phyloP scores from a whole-genome alignment of 2,888 invertebrate genomes.

The Chloroclystis v-ata region DNA sequence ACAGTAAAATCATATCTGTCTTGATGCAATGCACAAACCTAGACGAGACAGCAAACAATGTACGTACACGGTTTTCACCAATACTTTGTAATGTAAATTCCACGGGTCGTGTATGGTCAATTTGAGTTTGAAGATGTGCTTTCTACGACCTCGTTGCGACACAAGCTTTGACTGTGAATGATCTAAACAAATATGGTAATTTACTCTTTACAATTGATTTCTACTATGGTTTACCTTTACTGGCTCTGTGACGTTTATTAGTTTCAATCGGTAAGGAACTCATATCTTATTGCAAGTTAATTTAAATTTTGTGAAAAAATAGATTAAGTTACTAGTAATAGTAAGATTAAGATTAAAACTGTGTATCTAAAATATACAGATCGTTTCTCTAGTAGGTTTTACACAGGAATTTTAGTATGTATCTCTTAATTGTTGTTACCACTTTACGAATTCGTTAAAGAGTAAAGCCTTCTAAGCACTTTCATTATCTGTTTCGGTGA shows the following conservation, averaged over 20 bases:
- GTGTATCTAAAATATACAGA: too few species aligned
- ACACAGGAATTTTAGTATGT: too few species aligned
- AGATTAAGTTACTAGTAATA: too few species aligned
- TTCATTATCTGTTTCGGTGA: constrained; percentile 34
- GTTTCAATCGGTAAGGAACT: too few species aligned
- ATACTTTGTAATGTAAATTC: constrained; percentile 64
- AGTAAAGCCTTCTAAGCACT: constrained; percentile 7
- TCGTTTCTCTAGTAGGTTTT: too few species aligned
- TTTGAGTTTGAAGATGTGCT: constrained; percentile 64
- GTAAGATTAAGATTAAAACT: too few species aligned
- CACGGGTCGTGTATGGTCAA: constrained; percentile 53
- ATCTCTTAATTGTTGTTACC: neutral
- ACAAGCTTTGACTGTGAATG: constrained; percentile 55
- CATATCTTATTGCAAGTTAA: too few species aligned
- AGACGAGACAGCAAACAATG: constrained; percentile 34
- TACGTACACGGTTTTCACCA: constrained; percentile 46
- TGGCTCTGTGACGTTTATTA: neutral
- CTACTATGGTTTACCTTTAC: constrained; percentile 35
- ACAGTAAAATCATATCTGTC: too few species aligned
- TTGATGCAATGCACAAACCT: constrained; percentile 3
- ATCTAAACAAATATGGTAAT: constrained; percentile 58
- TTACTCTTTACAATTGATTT: constrained; percentile 38
- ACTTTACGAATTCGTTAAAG: neutral
- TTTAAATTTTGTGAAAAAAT: too few species aligned
- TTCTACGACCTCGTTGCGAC: constrained; percentile 61